Evolutionary conservation across 1,140 invertebrate species (phyloP), one percentile per base, ranked within the genome.

Genomic region (Bombus pascuorum): DNA sequence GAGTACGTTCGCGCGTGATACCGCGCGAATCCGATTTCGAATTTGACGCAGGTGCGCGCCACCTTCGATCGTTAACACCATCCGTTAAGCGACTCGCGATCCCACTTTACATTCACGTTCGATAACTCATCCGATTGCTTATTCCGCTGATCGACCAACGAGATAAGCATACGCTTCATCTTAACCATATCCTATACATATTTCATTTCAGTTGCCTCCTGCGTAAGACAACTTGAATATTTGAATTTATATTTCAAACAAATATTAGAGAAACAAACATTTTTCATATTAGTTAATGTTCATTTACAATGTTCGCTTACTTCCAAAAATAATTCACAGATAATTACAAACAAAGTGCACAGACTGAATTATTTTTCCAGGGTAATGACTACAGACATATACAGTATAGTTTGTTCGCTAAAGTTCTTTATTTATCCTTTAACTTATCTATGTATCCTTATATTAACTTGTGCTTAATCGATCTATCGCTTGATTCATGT

Each of bases 391-490:
- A 53, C 6, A 22, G 1, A 47, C 22, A 42, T 34, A 57, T 42
- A 85, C 13, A 1, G 44, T 15, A 82, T 62, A 39, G 76, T 65
- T 74, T 76, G 34, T 82, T 80, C 66, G 59, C 59, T 68, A 37
- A 57, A 73, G 25, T 85, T 53, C 65, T 87, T 85, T 85, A 87
- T 87, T 83, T 79, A 42, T 78, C 79, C 66, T n/a, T 85, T 78
- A 74, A 74, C 53, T 79, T 85, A 79, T 82, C 28, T 42, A 65
- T 32, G 8, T 87, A 71, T 42, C 13, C 85, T 89, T 88, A 89
- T 86, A 88, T 90, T 83, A 90, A 87, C 47, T 92, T 92, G 91
- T 91, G 90, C 89, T 90, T 87, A 42, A 86, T 90, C 78, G 85
- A 88, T 81, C 37, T 85, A 90, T 91, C 79, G 81, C 34, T 71